Conservation (phyloP, 2,797 vertebrate species). For the Cygnus olor region DNA sequence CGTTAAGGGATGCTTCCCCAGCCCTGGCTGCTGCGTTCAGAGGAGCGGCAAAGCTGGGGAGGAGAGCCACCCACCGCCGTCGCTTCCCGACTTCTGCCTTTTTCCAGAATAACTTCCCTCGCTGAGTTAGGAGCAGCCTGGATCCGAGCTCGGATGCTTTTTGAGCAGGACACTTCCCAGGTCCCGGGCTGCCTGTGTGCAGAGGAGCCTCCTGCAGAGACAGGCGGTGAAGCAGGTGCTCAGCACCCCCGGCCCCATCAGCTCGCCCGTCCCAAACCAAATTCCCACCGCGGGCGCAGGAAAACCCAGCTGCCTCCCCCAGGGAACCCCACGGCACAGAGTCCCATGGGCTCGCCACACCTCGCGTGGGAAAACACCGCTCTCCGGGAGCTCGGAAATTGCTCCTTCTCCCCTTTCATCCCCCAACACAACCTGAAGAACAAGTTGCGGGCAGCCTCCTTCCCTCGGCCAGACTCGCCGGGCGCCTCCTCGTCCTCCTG, state of each 20-base stretch:
- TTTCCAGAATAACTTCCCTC: not conserved
- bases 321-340: fast-evolving
- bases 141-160: not conserved
- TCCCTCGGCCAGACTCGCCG: fast-evolving
- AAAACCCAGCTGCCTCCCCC: not conserved
- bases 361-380: fast-evolving
- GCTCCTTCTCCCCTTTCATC: not conserved
- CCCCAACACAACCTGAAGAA: not conserved
- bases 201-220: not conserved
- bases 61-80: not conserved
- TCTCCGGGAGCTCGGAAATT: not conserved
- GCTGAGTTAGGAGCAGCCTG: not conserved
- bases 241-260: not conserved
- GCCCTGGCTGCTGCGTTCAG: fast-evolving
- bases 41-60: fast-evolving
- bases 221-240: not conserved
- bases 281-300: fast-evolving
- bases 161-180: not conserved
- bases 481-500: not conserved
- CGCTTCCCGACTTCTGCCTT: not conserved
- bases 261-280: not conserved
- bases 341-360: not conserved
- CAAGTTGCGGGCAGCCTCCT: not conserved
- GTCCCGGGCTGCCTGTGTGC: not conserved
- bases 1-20: not conserved